Evolutionary conservation across 53 echinoderm and acorn worm species (phyloP), one percentile per base, ranked within the genome.

Genomic region (Hippasteria phrygiana): DNA sequence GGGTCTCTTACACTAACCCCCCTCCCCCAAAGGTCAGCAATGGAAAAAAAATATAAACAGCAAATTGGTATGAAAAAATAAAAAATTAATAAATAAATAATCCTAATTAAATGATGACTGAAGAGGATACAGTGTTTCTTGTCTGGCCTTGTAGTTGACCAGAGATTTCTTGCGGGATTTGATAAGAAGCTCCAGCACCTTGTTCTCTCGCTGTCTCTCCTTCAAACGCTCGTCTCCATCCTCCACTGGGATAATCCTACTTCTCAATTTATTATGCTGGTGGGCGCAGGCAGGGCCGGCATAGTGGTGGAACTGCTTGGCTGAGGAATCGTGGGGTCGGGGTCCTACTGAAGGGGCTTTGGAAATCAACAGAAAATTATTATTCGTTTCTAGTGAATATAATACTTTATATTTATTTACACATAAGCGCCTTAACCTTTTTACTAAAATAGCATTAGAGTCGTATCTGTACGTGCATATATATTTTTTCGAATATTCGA

Each of bases 81-180:
- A n/a, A n/a, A n/a, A 16, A 56, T 12, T 4, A 16, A 56, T 20
- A 20, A 3, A 4, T 20, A 20, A 4, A 4, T 56, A 16, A 56
- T 8, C 59, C 4, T 56, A 7, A 20, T 2, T 63, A 31, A 1
- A 63, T 31, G 10, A n/a, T n/a, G 10, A 28, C 13, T 18, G 27
- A 41, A 59, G 92, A 99, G 99, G 99, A 99, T 99, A 99, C 99
- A 99, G 86, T 74, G 84, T 87, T 87, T 99, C 99, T 59, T 99
- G 94, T 76, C 99, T 90, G 2, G 90, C 64, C 78, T 83, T 91
- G 82, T 99, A 99, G 75, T 93, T 96, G 42, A 91, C 93, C 1
- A 99, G 66, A n/a, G 99, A 94, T 71, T 99, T 94, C 83, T 77
- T 73, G 47, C 99, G 91, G 4, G 99, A 87, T 59, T 88, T 85